Percentiles rank a stretch among this genome's conserved stretches.
Evolutionary conservation across 2,888 invertebrate species (phyloP).

Genomic region (Acanthosoma haemorrhoidale): DNA sequence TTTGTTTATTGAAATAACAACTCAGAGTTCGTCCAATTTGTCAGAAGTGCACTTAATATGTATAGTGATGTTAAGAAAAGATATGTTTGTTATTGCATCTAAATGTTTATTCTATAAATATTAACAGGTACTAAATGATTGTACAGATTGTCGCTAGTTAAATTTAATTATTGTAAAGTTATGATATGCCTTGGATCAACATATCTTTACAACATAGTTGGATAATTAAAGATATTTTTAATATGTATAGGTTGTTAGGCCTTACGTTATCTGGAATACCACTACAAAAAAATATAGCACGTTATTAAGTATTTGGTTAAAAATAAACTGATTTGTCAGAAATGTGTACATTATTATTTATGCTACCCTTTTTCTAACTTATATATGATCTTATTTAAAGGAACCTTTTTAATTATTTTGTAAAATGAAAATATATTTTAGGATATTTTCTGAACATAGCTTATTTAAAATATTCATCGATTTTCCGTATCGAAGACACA

Average conservation of each 20-base stretch:
- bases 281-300: slow-evolving; percentile 14
- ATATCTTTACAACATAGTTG: neutral
- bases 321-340: slow-evolving; percentile 18
- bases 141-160: slow-evolving; percentile 2
- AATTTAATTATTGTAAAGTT: neutral
- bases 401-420: no score
- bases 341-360: neutral
- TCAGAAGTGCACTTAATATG: slow-evolving; percentile 25
- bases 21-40: neutral
- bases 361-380: neutral
- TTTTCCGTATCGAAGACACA: no score
- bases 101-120: slow-evolving; percentile 26
- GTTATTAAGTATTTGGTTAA: slow-evolving; percentile 20
- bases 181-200: neutral
- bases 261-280: neutral
- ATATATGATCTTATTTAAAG: no score
- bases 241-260: neutral
- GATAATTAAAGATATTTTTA: neutral
- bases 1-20: neutral
- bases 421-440: no score
- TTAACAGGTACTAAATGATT: slow-evolving; percentile 25
- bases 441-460: no score
- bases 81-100: slow-evolving; percentile 18
- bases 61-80: slow-evolving; percentile 22
- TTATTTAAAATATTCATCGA: no score